Base-by-base conservation (phyloP, 2,113 vertebrate species). In the Probosciger aterrimus region DNA sequence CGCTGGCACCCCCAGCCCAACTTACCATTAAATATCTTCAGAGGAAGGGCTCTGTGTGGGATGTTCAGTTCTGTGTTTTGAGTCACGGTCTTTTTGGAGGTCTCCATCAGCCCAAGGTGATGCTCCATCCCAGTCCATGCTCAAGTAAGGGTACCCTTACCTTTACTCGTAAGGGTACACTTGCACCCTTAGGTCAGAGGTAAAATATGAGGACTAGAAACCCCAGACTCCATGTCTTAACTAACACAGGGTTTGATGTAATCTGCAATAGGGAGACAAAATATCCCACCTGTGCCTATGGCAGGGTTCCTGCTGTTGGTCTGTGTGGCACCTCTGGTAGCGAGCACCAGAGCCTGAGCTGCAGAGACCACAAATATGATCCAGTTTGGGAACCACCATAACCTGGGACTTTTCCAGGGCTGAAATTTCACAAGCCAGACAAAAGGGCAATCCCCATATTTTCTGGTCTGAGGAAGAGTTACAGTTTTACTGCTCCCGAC, bases 141-240 rank as follows among this genome's bases (percentile, higher is more conserved):
- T 23, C 10, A 28, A 70, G 46, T 31, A 1, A 0, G n/a, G n/a
- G n/a, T n/a, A n/a, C n/a, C n/a, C n/a, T n/a, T n/a, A n/a, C n/a
- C n/a, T 30, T 52, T 35, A 0, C 6, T 47, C 31, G 39, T 15
- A n/a, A n/a, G n/a, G n/a, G n/a, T n/a, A n/a, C n/a, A 19, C 28
- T 52, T 2, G 1, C 16, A 37, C n/a, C 16, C 31, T 28, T 39
- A 35, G 14, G 10, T 62, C 8, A 14, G 50, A 70, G 44, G 37
- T 41, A 60, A 92, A 86, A 62, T n/a, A 10, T 1, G 15, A 69
- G 49, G 39, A 68, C 6, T 9, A 75, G 47, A 50, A 92, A 24
- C 7, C 39, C 6, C 20, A 50, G 9, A 10, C 9, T n/a, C 35
- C 27, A 17, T 0, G 0, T 39, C 8, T 76, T 23, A 70, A 39